phyloP scores from a whole-genome alignment of 2,113 vertebrate genomes.

The Vulpes ferrilata region DNA sequence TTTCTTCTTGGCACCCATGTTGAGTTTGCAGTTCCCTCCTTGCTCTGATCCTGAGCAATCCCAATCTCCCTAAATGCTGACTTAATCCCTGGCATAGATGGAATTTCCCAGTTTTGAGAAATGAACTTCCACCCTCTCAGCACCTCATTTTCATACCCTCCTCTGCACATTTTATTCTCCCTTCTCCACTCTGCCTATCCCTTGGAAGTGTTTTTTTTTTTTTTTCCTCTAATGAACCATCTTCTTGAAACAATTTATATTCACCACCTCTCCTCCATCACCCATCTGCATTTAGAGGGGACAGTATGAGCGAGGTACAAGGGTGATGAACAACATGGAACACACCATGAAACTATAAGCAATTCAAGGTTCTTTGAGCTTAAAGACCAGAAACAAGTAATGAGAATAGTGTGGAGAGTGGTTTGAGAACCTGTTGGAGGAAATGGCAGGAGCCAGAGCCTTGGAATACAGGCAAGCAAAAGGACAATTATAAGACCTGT shows the following conservation, averaged over 20 bases:
- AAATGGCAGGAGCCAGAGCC: neutral
- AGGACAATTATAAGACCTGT: neutral
- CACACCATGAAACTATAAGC: neutral
- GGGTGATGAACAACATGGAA: neutral
- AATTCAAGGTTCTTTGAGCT: neutral
- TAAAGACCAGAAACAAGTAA: constrained; percentile 34
- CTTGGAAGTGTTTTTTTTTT: neutral
- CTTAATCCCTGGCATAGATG: neutral
- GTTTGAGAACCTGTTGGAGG: constrained; percentile 25
- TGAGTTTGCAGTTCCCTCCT: neutral
- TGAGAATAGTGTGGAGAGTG: neutral
- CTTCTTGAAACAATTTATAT: neutral
- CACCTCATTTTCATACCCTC: neutral
- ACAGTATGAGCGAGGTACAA: neutral
- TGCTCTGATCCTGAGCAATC: neutral
- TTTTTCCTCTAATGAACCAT: neutral
- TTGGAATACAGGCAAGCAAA: neutral
- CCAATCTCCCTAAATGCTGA: neutral
- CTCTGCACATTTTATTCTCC: neutral
- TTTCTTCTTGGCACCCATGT: neutral
- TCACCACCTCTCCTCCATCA: neutral
- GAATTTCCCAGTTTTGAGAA: constrained; percentile 43
- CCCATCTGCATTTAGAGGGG: neutral
- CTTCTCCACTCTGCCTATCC: neutral
- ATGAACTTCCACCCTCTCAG: neutral